phyloP scores from a whole-genome alignment of 2,797 vertebrate genomes.

The Vespertilio murinus region DNA sequence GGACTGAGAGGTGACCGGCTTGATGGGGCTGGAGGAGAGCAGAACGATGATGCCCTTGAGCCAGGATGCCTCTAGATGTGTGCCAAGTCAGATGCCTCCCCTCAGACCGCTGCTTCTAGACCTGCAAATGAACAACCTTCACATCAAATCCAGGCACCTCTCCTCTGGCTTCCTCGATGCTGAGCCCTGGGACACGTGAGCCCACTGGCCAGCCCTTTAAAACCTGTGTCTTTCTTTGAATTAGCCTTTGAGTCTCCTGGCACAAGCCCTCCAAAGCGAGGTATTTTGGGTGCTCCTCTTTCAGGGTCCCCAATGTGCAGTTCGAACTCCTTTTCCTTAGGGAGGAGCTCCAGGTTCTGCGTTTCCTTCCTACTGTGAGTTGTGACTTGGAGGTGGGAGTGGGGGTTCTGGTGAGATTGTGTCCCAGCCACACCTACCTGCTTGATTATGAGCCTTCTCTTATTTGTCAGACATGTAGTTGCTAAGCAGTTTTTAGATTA shows the following conservation, averaged over 20 bases:
- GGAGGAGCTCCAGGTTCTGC: not conserved
- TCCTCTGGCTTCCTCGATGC: not conserved
- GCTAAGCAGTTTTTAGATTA: not conserved
- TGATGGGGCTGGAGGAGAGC: not conserved
- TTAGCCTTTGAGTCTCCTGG: not conserved
- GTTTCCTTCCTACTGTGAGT: not conserved
- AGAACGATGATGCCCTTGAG: rapidly evolving
- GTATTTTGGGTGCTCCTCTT: not conserved
- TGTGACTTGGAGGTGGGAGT: rapidly evolving
- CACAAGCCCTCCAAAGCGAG: too few species aligned
- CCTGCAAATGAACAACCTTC: not conserved
- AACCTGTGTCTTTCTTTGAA: not conserved
- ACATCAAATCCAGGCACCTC: too few species aligned
- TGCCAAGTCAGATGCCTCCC: too few species aligned
- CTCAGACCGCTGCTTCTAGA: not conserved
- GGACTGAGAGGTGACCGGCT: not conserved
- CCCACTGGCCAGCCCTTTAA: not conserved
- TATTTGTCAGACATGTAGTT: not conserved
- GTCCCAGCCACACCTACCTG: not conserved
- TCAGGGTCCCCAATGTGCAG: not conserved
- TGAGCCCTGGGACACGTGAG: not conserved
- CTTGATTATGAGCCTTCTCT: not conserved
- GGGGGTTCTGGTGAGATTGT: too few species aligned
- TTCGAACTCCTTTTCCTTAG: not conserved
- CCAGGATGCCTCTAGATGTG: not conserved